Conservation (phyloP, 2,113 vertebrate genomes). For the Grallaria varia region DNA sequence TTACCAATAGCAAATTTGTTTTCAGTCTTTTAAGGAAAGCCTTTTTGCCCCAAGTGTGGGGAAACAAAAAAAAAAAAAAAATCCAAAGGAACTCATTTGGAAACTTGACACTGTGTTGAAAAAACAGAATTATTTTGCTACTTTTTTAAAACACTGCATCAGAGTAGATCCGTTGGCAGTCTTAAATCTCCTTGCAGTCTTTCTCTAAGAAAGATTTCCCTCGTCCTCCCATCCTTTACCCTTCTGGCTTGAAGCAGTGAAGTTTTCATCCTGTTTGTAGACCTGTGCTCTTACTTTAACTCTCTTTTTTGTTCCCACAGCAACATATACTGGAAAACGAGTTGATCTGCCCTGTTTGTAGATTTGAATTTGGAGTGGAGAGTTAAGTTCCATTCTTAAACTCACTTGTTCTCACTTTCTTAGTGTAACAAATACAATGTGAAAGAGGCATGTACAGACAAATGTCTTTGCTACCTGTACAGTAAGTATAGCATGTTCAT, state of each 20-base stretch:
- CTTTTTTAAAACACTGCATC: not conserved
- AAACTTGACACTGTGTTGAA: not conserved
- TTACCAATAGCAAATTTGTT: not conserved
- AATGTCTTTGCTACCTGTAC: constrained; percentile 46
- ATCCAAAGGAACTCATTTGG: constrained; percentile 22
- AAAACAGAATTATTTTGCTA: constrained; percentile 10
- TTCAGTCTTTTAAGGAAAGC: not conserved
- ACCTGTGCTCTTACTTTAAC: constrained; percentile 15
- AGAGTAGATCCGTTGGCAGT: not conserved
- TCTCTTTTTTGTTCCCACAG: constrained; percentile 4
- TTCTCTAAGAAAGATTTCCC: constrained; percentile 14
- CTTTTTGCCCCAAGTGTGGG: not conserved
- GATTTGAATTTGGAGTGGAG: constrained; percentile 18
- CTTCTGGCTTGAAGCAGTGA: not conserved
- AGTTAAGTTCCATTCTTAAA: constrained; percentile 19
- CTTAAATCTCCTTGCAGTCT: not conserved
- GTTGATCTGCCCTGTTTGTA: constrained; percentile 2
- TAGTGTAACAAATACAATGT: constrained; percentile 19
- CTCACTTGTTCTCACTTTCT: constrained; percentile 21
- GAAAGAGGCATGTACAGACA: constrained; percentile 55
- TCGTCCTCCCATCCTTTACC: not conserved
- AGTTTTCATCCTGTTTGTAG: constrained; percentile 28
- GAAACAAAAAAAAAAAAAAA: not conserved
- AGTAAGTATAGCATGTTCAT: constrained; percentile 37
- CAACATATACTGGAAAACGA: constrained; percentile 16